Evolutionary conservation across 2,797 vertebrate species (phyloP), one percentile per base, ranked within the genome.

Genomic region (Selene dorsalis): DNA sequence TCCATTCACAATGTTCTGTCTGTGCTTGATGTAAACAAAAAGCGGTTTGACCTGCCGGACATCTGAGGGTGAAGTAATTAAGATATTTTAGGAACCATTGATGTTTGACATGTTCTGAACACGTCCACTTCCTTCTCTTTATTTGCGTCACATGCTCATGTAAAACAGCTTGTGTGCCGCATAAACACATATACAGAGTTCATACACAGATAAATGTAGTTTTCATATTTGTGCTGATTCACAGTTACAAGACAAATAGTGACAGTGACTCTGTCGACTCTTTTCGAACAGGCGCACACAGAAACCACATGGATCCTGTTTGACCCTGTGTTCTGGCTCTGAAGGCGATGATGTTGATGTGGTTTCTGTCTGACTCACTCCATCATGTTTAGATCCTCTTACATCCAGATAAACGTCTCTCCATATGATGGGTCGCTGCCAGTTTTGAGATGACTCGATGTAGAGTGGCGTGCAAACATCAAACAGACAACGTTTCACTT

Each of bases 301-400:
- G 50, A 14, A 4, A 69, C 59, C 24, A 48, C 66, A 50, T 13
- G 14, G 2, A 43, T 53, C 13, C 18, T 20, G 58, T 41, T 38
- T 76, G 77, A 80, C 85, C 60, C 35, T 0, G 16, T 28, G 10
- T 16, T 47, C 9, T 2, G 1, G 22, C 22, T 75, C 22, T 30
- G 0, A 16, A 57, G 26, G 3, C 0, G 4, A 56, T 0, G 50
- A 3, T 20, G 50, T 2, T 17, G 4, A 28, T 8, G 41, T 30
- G 22, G 28, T 89, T 74, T 85, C 71, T 20, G 53, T 82, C 10
- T 75, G 77, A 85, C 70, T 88, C 75, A 39, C 47, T 13, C 4
- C 28, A 14, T 28, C 32, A 52, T 24, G 59, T 60, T 66, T n/a
- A 35, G 47, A 47, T 77, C 55, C 20, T 24, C 32, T 26, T 56